Percentiles rank a stretch among this genome's conserved stretches.
Conservation (phyloP, 2,797 vertebrate species). For the Furcifer pardalis region DNA sequence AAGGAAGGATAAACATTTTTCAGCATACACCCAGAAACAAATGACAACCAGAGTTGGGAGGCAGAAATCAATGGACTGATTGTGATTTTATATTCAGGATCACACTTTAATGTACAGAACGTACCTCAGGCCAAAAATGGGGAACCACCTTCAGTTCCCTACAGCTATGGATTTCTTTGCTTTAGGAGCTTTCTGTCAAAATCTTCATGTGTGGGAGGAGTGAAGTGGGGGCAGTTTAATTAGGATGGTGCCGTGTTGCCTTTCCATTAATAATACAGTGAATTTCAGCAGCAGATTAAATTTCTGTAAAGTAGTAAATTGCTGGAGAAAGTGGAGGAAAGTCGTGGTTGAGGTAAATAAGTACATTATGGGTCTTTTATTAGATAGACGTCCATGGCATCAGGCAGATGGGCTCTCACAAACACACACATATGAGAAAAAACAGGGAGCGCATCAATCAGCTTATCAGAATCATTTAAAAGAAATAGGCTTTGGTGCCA, state of each 20-base stretch:
- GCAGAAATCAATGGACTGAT: background rate
- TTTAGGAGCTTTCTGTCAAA: slow-evolving; percentile 41
- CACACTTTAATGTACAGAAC: background rate
- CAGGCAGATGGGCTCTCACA: slow-evolving; percentile 66
- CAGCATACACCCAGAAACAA: background rate
- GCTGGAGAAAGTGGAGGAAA: slow-evolving; percentile 66
- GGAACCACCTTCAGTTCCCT: background rate
- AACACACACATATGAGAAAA: slow-evolving; percentile 65
- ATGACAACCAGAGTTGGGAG: background rate
- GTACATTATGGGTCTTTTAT: slow-evolving; percentile 74
- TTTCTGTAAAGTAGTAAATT: slow-evolving; percentile 81
- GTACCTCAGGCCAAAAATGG: background rate
- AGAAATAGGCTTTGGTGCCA: slow-evolving; percentile 65
- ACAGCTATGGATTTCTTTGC: slow-evolving; percentile 31
- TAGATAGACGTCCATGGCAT: slow-evolving; percentile 75
- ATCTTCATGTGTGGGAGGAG: slow-evolving; percentile 21
- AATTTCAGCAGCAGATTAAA: slow-evolving; percentile 84
- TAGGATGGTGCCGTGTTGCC: slow-evolving; percentile 69
- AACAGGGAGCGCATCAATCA: slow-evolving; percentile 64
- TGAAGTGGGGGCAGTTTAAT: slow-evolving; percentile 75
- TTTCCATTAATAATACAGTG: slow-evolving; percentile 87
- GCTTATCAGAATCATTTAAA: slow-evolving; percentile 67
- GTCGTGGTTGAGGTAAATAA: slow-evolving; percentile 69
- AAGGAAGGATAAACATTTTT: background rate
- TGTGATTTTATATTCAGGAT: background rate